Base-by-base conservation (phyloP, 2,113 vertebrate species). In the Pelobates fuscus region DNA sequence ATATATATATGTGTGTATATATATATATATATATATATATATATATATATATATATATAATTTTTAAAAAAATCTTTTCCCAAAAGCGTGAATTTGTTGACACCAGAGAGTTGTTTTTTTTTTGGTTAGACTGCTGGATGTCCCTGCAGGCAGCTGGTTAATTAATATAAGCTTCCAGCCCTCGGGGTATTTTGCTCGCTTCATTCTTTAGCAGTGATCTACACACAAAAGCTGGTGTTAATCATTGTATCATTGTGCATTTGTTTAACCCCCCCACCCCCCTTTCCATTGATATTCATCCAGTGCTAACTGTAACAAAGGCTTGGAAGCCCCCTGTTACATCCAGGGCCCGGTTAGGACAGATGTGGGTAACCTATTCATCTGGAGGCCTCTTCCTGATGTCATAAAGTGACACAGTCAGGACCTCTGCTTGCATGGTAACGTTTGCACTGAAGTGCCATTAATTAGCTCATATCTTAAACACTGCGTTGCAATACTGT, bases 221-320 rank as follows among this genome's bases (percentile, higher is more conserved):
- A 5, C 52, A 59, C 49, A 76, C 72, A 76, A 76, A 67, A 49
- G 72, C 10, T 3, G 52, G 32, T 29, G 52, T 76, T 67, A 76
- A 76, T 76, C 72, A 76, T 67, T 76, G 52, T 46, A 76, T 76
- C 72, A 76, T 76, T 76, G 63, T 59, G 62, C 72, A 5, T 11
- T 10, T 49, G 10, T 49, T 49, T 18, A 14, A 15, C 15, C 15
- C 15, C 44, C 15, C 15, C 15, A 24, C 18, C 18, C 24, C 18
- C 18, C 43, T 11, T n/a, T 10, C 18, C 41, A 15, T 15, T 57
- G 17, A 29, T 58, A 43, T 43, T 21, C 29, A 10, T 14, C 52
- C 29, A 24, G 41, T 49, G 26, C 14, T 37, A 10, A 64, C 20
- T 73, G 27, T 26, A 18, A 44, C 62, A 44, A 8, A 27, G 52